Evolutionary conservation across 2,888 invertebrate species (phyloP).

Genomic region (Tiphia femorata): DNA sequence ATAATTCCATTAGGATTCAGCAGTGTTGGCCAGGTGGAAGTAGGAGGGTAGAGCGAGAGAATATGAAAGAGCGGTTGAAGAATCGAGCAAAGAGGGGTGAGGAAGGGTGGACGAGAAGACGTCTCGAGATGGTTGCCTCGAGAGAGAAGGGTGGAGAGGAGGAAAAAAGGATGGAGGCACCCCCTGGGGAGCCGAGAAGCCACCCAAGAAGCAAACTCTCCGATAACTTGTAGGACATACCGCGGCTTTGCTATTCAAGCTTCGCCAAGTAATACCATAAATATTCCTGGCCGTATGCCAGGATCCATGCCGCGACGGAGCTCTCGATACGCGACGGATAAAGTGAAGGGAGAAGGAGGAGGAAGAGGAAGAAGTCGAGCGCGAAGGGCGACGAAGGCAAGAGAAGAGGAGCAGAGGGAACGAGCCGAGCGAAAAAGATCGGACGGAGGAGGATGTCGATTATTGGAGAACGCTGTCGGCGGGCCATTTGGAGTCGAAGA

Average conservation of each 20-base stretch:
- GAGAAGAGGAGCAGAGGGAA: background rate
- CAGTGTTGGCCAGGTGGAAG: slow-evolving; percentile 35
- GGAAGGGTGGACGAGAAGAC: slow-evolving; percentile 31
- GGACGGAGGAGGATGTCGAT: background rate
- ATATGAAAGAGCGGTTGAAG: slow-evolving; percentile 33
- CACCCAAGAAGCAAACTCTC: slow-evolving; percentile 65
- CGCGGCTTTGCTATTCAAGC: slow-evolving; percentile 56
- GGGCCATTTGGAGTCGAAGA: background rate
- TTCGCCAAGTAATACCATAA: slow-evolving; percentile 54
- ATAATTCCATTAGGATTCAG: slow-evolving; percentile 59
- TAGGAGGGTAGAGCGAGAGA: slow-evolving; percentile 28
- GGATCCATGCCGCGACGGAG: slow-evolving; percentile 37
- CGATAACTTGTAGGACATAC: slow-evolving; percentile 63
- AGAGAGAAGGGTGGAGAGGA: slow-evolving; percentile 32
- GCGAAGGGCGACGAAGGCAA: slow-evolving; percentile 2
- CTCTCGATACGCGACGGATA: slow-evolving; percentile 36
- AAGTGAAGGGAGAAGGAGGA: slow-evolving; percentile 27
- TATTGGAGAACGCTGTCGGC: background rate
- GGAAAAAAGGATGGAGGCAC: slow-evolving; percentile 51
- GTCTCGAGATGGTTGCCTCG: too few species aligned
- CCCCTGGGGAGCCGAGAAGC: slow-evolving; percentile 63
- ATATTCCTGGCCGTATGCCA: slow-evolving; percentile 49
- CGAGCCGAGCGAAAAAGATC: too few species aligned
- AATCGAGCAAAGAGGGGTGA: slow-evolving; percentile 24
- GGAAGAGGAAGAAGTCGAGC: slow-evolving; percentile 2